These are phyloP conservation scores for Cephus spinipes DNA, from an alignment of 2,888 invertebrate species.

Conservation along the genomic window DNA sequence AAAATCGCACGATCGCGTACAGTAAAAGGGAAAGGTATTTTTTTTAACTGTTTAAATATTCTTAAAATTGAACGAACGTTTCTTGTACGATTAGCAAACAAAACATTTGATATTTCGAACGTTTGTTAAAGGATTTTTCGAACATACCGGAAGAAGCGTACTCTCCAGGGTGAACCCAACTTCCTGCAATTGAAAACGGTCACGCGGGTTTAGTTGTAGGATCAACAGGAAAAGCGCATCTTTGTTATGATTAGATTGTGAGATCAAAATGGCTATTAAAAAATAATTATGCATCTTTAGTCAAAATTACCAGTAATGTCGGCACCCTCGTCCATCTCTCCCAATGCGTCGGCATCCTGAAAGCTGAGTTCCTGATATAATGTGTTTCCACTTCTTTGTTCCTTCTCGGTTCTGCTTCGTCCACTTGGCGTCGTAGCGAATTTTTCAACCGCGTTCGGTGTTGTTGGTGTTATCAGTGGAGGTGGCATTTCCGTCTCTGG, in stretches of 20 bases:
- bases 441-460: slow-evolving; percentile 63
- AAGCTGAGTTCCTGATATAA: slow-evolving; percentile 94
- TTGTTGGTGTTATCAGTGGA: slow-evolving; percentile 58
- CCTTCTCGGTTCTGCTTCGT: slow-evolving; percentile 81
- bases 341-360: slow-evolving; percentile 87
- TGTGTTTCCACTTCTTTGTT: slow-evolving; percentile 90
- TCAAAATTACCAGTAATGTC: slow-evolving; percentile 88
- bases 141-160: slow-evolving; percentile 96
- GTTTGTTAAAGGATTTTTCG: slow-evolving; percentile 28
- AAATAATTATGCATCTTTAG: background rate
- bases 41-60: slow-evolving; percentile 8
- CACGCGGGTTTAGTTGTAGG: background rate
- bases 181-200: slow-evolving; percentile 73
- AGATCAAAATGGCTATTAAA: background rate
- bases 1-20: background rate
- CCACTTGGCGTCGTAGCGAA: slow-evolving; percentile 66
- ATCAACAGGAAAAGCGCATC: background rate
- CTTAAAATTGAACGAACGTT: slow-evolving; percentile 6
- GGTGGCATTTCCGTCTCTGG: slow-evolving; percentile 62
- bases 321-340: slow-evolving; percentile 86
- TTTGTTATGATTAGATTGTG: background rate
- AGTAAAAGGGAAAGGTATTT: background rate
- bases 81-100: slow-evolving; percentile 30
- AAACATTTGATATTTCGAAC: slow-evolving; percentile 27
- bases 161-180: slow-evolving; percentile 98